A percentile compares a stretch with the other conserved stretches of the same genome.
phyloP scores from a whole-genome alignment of 1,140 invertebrate species.

The Drosophila ogumai region DNA sequence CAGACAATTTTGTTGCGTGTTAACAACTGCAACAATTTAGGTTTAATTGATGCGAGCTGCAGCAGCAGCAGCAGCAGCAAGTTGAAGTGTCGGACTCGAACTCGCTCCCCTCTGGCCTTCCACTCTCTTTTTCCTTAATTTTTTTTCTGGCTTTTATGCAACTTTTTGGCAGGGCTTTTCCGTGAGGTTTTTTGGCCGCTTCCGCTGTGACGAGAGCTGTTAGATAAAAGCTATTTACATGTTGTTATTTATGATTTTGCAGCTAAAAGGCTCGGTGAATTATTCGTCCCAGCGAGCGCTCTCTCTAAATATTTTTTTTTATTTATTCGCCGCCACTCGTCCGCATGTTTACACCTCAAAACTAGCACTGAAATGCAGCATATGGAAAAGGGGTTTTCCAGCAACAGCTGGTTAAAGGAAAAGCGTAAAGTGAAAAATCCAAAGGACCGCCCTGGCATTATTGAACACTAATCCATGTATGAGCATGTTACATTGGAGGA shows the following conservation, averaged over 20 bases:
- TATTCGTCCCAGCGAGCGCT: conserved; percentile 21
- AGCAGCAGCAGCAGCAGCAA: conserved; percentile 48
- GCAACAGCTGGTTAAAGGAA: conserved; percentile 48
- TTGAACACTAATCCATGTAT: conserved; percentile 77
- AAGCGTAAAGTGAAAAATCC: conserved; percentile 11
- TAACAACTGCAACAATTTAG: conserved; percentile 84
- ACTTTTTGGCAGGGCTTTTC: conserved; percentile 59
- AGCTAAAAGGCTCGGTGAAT: conserved; percentile 80
- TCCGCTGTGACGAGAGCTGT: conserved; percentile 81
- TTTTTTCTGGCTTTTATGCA: conserved; percentile 61
- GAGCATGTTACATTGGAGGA: conserved; percentile 56
- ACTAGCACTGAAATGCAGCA: conserved; percentile 8
- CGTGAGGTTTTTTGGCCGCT: conserved; percentile 48
- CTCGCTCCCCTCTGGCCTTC: conserved; percentile 5
- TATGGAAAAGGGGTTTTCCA: neutral
- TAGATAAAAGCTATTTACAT: conserved; percentile 84
- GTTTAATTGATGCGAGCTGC: conserved; percentile 80
- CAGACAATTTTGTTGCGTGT: conserved; percentile 83
- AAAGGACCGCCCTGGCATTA: conserved; percentile 39
- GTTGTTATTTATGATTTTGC: conserved; percentile 83
- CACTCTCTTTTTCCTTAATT: neutral
- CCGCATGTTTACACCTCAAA: conserved; percentile 38
- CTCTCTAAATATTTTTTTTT: conserved; percentile 6
- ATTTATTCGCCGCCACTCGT: conserved; percentile 49
- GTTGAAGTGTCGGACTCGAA: conserved; percentile 65